A percentile compares a stretch with the other conserved stretches of the same genome.
phyloP scores from a whole-genome alignment of 1,140 invertebrate species.

The Sycophaga agraensis region DNA sequence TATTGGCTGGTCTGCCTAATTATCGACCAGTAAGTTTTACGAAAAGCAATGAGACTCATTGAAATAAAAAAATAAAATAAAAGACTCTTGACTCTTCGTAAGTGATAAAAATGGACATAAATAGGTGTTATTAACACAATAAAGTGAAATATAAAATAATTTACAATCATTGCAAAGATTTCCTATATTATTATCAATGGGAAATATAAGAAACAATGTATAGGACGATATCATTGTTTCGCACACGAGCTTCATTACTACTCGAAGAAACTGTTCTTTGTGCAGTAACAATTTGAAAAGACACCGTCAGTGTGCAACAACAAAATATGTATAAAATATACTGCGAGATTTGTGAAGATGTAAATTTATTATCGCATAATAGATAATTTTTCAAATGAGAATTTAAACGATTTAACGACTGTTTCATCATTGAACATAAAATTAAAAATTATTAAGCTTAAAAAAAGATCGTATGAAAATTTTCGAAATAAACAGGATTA shows the following conservation, averaged over 20 bases:
- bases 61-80: not conserved
- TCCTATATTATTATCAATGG: no score
- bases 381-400: slow-evolving; percentile 6
- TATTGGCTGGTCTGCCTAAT: slow-evolving; percentile 3
- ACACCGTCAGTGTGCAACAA: no score
- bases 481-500: no score
- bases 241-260: slow-evolving; percentile 1
- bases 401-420: no score
- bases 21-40: not conserved
- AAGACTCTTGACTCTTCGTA: slow-evolving; percentile 7
- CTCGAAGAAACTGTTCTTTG: slow-evolving; percentile 12
- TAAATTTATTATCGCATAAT: slow-evolving; percentile 28
- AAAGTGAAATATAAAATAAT: slow-evolving; percentile 1
- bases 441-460: no score
- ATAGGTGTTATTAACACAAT: slow-evolving; percentile 14
- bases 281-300: slow-evolving; percentile 10
- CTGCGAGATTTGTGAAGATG: not conserved
- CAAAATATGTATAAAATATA: no score
- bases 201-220: no score
- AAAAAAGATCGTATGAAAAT: no score
- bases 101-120: slow-evolving; percentile 8
- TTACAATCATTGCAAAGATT: no score
- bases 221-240: not conserved
- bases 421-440: no score
- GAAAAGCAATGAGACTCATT: slow-evolving; percentile 11